Conservation (phyloP, 1,140 invertebrate genomes). For the Meloidogyne hapla region DNA sequence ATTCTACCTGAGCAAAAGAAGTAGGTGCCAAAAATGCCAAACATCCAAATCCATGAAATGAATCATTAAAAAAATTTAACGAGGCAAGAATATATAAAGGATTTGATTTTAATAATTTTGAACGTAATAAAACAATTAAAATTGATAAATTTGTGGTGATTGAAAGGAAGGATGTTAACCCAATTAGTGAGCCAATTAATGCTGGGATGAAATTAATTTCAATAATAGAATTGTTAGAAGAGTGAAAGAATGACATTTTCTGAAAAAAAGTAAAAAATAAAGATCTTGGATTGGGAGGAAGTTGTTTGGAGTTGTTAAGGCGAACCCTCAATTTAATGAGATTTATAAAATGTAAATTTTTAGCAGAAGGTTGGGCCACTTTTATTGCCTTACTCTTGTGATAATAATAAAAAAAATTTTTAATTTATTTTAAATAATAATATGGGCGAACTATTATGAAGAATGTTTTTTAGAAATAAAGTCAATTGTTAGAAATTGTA, state of each 20-base stretch:
- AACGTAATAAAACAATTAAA: neutral
- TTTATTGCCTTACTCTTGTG: no score
- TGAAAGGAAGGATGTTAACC: neutral
- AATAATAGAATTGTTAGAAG: neutral
- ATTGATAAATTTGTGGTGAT: neutral
- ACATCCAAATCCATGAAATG: constrained; percentile 1
- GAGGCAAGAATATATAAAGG: neutral
- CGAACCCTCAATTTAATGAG: no score
- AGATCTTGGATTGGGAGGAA: no score
- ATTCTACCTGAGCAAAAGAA: neutral
- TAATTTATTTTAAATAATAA: no score
- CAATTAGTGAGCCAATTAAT: neutral
- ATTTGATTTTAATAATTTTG: constrained; percentile 6
- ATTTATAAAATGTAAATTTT: no score
- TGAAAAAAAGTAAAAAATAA: no score
- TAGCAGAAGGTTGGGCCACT: no score
- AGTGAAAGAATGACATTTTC: neutral
- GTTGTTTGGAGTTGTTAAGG: no score
- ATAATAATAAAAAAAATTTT: no score
- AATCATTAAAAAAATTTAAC: neutral
- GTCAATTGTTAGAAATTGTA: no score
- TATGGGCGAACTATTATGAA: no score
- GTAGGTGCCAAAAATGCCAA: neutral
- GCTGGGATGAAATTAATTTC: neutral
- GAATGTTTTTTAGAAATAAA: no score